These are phyloP conservation scores for Ranitomeya imitator DNA, from an alignment of 2,113 vertebrate genomes.

Conservation along the genomic window DNA sequence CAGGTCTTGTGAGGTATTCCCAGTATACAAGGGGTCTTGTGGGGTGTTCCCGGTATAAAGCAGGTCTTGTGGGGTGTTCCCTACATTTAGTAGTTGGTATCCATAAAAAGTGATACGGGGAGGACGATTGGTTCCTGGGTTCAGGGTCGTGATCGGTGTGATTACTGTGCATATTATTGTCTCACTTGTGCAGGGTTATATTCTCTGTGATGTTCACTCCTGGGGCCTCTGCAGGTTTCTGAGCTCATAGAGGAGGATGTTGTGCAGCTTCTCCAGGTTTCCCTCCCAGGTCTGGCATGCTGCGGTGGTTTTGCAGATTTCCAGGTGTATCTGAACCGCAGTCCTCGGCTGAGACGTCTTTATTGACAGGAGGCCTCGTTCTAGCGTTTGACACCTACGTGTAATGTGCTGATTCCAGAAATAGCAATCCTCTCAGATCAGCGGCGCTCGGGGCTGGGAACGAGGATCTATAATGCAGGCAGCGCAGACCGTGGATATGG, in stretches of 20 bases:
- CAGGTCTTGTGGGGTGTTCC: too few species aligned
- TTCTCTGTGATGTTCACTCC: not conserved
- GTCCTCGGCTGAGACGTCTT: not conserved
- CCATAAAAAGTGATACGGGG: too few species aligned
- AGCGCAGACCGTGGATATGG: not conserved
- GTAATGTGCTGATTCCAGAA: not conserved
- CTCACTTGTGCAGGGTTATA: not conserved
- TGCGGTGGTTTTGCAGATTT: not conserved
- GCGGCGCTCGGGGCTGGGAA: not conserved
- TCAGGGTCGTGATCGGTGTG: not conserved
- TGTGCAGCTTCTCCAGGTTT: not conserved
- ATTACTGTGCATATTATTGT: not conserved
- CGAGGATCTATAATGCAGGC: not conserved
- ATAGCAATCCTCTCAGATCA: conserved; percentile 15
- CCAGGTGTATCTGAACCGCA: not conserved
- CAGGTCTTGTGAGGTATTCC: too few species aligned
- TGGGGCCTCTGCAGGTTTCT: not conserved
- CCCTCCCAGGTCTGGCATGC: not conserved
- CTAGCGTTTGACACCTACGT: not conserved
- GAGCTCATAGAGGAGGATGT: not conserved
- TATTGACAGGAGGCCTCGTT: conserved; percentile 12
- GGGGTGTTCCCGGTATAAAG: too few species aligned
- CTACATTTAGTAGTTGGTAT: too few species aligned
- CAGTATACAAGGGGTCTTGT: too few species aligned
- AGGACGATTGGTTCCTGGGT: too few species aligned